Evolutionary conservation across 2,113 vertebrate genomes (phyloP), one percentile per base, ranked within the genome.

Genomic region (Embiotoca jacksoni): DNA sequence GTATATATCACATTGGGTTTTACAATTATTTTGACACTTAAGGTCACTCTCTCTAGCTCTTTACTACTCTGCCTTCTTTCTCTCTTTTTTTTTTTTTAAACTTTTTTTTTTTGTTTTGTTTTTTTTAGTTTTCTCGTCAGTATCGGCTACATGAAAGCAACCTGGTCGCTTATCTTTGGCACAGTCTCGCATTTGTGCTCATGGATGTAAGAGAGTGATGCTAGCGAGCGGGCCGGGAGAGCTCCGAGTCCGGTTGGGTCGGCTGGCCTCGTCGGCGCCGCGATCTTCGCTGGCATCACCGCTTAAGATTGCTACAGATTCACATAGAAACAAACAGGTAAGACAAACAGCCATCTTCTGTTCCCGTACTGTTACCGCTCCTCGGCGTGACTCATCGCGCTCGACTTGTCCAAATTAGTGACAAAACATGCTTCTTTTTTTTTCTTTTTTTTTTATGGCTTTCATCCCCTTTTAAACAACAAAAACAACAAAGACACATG

Each of bases 381-480:
- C 77, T 67, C 78, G 15, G 65, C 80, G 86, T 83, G 84, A 87
- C 78, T 82, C 70, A 59, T 84, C 55, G 75, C 41, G 61, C 75
- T 75, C 71, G 5, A 71, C 72, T 81, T 72, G 80, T 89, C 83
- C 91, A 81, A 92, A 91, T 92, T 91, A 71, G 86, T 84, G 84
- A 93, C 90, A 92, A 92, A 91, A 93, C 90, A 90, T 83, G 95
- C 96, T 96, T 91, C 75, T 82, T 90, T 92, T 95, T 98, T 95
- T 89, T 78, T 83, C 83, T 92, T 95, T 95, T 91, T 82, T 83
- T 83, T 92, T 95, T 98, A 99, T 99, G 98, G 98, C 98, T 99
- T 99, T 96, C 97, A 98, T 98, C 97, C 98, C 98, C 98, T 98
- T 98, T 98, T 93, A 96, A 96, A 92, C 84, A 78, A 89, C 90